Percentiles rank a stretch among this genome's conserved stretches.
These are phyloP conservation scores for Hyles vespertilio DNA, from an alignment of 1,140 invertebrate species.

Conservation along the genomic window DNA sequence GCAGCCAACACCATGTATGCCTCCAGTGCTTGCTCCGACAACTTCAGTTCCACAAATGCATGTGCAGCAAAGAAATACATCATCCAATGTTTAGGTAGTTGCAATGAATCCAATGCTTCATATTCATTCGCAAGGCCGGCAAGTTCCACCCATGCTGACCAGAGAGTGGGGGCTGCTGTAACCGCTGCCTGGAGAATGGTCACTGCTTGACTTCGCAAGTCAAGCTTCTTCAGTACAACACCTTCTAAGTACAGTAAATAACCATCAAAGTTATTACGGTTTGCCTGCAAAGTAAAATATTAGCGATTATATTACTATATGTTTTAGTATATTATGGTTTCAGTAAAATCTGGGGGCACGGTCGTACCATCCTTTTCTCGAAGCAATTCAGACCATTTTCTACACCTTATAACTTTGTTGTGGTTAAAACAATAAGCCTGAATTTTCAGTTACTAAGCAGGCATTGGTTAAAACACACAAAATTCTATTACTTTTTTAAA, in stretches of 20 bases:
- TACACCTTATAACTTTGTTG: no score
- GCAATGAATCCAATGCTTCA: conserved; percentile 80
- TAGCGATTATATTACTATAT: not conserved
- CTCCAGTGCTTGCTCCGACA: conserved; percentile 92
- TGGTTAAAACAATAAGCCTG: no score
- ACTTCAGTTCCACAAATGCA: conserved; percentile 92
- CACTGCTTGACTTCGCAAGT: conserved; percentile 80
- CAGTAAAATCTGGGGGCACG: no score
- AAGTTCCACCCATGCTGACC: conserved; percentile 97
- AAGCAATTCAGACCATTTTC: no score
- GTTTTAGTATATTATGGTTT: no score
- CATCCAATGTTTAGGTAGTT: conserved; percentile 95
- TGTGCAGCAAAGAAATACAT: conserved; percentile 94
- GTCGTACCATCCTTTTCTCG: no score
- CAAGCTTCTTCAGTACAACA: conserved; percentile 92
- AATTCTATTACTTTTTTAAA: no score
- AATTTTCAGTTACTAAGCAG: no score
- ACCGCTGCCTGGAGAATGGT: conserved; percentile 88
- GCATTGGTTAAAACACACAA: no score
- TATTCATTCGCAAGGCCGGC: conserved; percentile 89
- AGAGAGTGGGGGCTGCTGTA: conserved; percentile 87
- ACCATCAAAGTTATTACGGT: conserved; percentile 84
- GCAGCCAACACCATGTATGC: conserved; percentile 87
- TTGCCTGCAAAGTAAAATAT: conserved; percentile 72
- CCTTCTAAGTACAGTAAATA: conserved; percentile 95